These are phyloP conservation scores for Calypte anna DNA, from an alignment of 2,113 vertebrate genomes.

Conservation along the genomic window DNA sequence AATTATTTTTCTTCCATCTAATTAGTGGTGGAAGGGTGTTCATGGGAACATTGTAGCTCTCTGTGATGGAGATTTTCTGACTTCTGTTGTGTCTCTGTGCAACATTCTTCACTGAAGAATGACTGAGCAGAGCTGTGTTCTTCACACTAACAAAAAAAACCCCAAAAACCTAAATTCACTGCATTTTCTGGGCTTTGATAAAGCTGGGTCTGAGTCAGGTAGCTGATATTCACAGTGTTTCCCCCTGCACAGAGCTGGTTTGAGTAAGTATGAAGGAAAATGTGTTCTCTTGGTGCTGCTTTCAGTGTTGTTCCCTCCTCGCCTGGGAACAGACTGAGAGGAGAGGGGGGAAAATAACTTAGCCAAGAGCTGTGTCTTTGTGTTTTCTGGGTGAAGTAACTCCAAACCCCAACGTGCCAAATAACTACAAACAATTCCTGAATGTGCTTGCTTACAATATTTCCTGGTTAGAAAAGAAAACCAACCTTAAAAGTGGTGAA, in stretches of 20 bases:
- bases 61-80: fast-evolving
- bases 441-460: background rate
- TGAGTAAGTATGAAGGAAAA: no score
- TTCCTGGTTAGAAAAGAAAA: background rate
- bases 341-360: no score
- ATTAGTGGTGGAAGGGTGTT: background rate
- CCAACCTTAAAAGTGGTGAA: background rate
- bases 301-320: background rate
- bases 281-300: fast-evolving
- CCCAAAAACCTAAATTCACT: no score
- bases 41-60: background rate
- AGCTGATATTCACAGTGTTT: background rate
- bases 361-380: fast-evolving
- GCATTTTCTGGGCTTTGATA: background rate
- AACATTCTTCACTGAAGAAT: background rate
- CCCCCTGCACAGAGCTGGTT: no score
- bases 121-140: no score
- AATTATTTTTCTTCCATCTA: background rate
- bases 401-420: no score
- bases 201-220: fast-evolving
- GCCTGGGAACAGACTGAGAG: no score
- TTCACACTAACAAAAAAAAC: background rate
- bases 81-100: background rate
- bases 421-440: background rate
- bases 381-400: background rate